Base-by-base conservation (phyloP, 1,140 invertebrate species). In the Drosophila chauvacae region DNA sequence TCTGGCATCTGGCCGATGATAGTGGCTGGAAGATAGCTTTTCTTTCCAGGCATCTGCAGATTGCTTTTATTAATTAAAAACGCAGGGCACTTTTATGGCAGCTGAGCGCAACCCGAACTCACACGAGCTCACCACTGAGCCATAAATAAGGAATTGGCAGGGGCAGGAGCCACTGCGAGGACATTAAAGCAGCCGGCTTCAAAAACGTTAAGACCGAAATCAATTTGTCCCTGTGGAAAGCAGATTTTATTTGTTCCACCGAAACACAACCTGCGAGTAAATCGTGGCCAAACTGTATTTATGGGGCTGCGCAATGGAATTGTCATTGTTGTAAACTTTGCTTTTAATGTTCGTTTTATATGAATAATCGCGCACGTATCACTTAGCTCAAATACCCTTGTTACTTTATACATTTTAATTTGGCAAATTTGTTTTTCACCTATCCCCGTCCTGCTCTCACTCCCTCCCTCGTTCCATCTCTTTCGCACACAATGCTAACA, bases 51-150 rank as follows among this genome's bases (percentile, higher is more conserved):
- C 73, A 60, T 39, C 55, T 39, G 39, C 63, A 77, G 63, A 77
- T 77, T 77, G 74, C 74, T 77, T 77, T 77, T 77, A 77, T 77
- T 77, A 77, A 77, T 77, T 77, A 77, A 77, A 77, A 77, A 56
- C 74, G 73, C 58, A 77, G 74, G 37, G 42, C 74, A 69, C 73
- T 60, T 61, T 77, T 77, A 55, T 72, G 23, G 33, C 37, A 45
- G 35, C 42, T 39, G 16, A 55, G 20, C 23, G 30, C 14, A 7
- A 5, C n/a, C 30, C 9, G 11, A 16, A 23, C 50, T 20, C 53
- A 14, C 55, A 47, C 55, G 23, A 26, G 20, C 55, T 33, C 4
- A n/a, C 42, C 30, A n/a, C 13, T 23, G 20, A 20, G 16, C 30
- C n/a, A 20, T 50, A 58, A 33, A 41, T 59, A 59, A 37, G 26